Base-by-base conservation (phyloP, 2,888 invertebrate species). In the Timema podura region DNA sequence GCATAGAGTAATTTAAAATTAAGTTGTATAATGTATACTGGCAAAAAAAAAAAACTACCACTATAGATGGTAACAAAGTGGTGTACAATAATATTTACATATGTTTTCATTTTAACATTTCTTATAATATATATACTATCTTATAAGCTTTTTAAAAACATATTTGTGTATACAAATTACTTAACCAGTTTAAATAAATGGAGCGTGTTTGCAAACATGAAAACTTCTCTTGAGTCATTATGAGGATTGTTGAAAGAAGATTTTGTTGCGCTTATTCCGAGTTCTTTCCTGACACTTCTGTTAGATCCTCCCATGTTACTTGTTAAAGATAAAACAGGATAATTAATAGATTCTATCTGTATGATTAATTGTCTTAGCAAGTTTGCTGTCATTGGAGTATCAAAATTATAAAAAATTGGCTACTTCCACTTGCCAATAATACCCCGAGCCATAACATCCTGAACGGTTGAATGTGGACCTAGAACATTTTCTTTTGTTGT, bases 351-450 rank as follows among this genome's bases (percentile, higher is more conserved):
- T 59, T 76, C 74, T 57, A 74, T 64, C 70, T 71, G 13, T 54
- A 44, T 44, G 44, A 67, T 70, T 69, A 76, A 74, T 45, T 74
- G 59, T 30, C 70, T 64, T 51, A 76, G 69, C 16, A 72, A 71
- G 5, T 72, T 64, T 54, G 70, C 71, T 7, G 75, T 75, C 72
- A 77, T 74, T 48, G 71, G 70, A 66, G 70, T 74, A 68, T 76
- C 76, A 73, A 70, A 77, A 69, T 74, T 68, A 68, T 72, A 77
- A 74, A 75, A 77, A 51, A 77, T 70, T 47, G 76, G 76, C 70
- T 76, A 76, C 61, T 77, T 76, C 76, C 77, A 77, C 44, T 67
- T 70, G 44, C 59, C 51, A 66, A 74, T 67, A n/a, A 77, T n/a
- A 10, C 76, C 77, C 45, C 75, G 64, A 8, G 73, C 57, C 73